Base-by-base conservation (phyloP, 2,888 invertebrate genomes). In the Ernsta delagoae region DNA sequence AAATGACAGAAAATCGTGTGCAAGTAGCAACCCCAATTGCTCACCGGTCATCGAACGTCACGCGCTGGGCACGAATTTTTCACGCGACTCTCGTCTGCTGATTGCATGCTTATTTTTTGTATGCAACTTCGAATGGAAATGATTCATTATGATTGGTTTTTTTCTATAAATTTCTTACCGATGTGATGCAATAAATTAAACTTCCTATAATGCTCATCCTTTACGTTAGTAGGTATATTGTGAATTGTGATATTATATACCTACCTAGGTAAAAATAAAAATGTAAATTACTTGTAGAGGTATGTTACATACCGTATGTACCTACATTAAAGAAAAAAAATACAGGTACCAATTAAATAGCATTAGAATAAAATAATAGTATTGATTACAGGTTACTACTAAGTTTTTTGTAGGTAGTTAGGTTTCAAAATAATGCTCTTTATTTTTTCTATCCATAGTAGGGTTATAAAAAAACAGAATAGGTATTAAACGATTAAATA, bases 41-140 rank as follows among this genome's bases (percentile, higher is more conserved):
- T 45, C 24, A 36, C 36, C 59, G 57, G 57, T 48, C 45, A 56
- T 43, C 11, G 50, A 56, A 76, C 80, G 81, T 80, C 88, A 87
- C 81, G 84, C 74, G 65, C 66, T 71, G 71, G 75, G 78, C 88
- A 88, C 83, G 87, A 78, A 78, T 74, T 73, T 67, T 74, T 73
- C 88, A 88, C 83, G 87, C 84, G 78, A 74, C 68, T 70, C 73
- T 65, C 68, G 65, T 70, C 74, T 74, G 75, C 77, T 78, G 77
- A 77, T 77, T 70, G 74, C 74, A 68, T 75, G 73, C 72, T 53
- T 53, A 36, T 71, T 54, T 53, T 75, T 63, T 66, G 45, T 34
- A 39, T 62, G 61, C 36, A 12, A 5, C 16, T 50, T 48, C 9
- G n/a, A 48, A 50, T 5, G 12, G 39, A 39, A 48, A 12, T 36